These are phyloP conservation scores for Gobiocypris rarus DNA, from an alignment of 2,113 vertebrate species.

Conservation along the genomic window DNA sequence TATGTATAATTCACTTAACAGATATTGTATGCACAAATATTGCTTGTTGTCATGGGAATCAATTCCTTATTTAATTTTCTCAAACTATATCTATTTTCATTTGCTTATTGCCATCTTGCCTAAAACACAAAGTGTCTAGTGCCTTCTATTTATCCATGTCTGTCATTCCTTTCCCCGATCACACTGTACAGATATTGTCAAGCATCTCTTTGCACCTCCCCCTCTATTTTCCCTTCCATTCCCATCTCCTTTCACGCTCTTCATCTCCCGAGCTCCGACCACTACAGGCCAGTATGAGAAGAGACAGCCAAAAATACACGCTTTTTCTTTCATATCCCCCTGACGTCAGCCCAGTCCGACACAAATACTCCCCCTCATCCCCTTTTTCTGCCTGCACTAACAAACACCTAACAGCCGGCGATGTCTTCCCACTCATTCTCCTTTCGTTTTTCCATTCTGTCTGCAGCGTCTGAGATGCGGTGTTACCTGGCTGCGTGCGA, in stretches of 20 bases:
- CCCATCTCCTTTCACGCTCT: conserved; percentile 46
- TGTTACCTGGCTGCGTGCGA: conserved; percentile 75
- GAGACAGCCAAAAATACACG: conserved; percentile 21
- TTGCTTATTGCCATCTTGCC: not conserved
- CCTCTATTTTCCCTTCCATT: conserved; percentile 47
- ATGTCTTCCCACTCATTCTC: conserved; percentile 1
- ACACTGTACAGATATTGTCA: conserved; percentile 13
- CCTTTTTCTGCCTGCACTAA: conserved; percentile 39
- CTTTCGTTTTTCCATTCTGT: not conserved
- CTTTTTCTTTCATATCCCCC: conserved; percentile 27
- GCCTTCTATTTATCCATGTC: not conserved
- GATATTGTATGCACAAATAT: not conserved
- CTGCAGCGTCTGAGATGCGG: conserved; percentile 12
- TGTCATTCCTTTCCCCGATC: conserved; percentile 33
- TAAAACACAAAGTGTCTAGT: not conserved
- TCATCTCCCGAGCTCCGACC: conserved; percentile 26
- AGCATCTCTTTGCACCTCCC: conserved; percentile 32
- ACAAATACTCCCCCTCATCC: conserved; percentile 31
- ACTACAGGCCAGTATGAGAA: conserved; percentile 29
- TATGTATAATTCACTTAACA: not conserved
- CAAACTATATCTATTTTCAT: not conserved
- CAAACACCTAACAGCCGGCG: conserved; percentile 1
- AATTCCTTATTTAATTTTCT: not conserved
- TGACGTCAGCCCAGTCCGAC: conserved; percentile 50
- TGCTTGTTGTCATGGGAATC: not conserved